Base-by-base conservation (phyloP, 2,113 vertebrate genomes). In the Monopterus albus region DNA sequence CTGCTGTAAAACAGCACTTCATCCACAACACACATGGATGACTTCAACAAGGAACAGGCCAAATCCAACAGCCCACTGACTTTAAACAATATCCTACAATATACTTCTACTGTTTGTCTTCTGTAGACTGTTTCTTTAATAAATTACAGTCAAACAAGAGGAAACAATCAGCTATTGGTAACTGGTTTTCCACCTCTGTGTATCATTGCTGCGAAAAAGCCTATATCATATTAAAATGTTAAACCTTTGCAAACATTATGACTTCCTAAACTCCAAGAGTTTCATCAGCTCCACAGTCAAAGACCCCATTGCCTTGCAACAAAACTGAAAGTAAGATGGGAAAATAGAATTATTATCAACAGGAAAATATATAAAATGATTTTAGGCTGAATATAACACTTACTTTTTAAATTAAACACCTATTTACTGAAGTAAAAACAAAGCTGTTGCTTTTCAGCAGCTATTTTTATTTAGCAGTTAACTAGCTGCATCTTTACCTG, bases 241-340 rank as follows among this genome's bases (percentile, higher is more conserved):
- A 51, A 75, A 68, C 69, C 72, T 78, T 89, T 72, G 82, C 65
- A 10, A 56, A 66, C 23, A 75, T 90, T 86, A 91, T 89, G 80
- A 91, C 78, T 79, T 91, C 81, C 82, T 84, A 70, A 79, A 86
- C 77, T 74, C 82, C 57, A 25, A 84, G 79, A 83, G 79, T 85
- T 74, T 72, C 78, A 86, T 87, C 60, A 78, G 57, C 70, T 71
- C 63, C 71, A 49, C 84, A 86, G 80, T 78, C 78, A 71, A 70
- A 87, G 71, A 81, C 51, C 45, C 64, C 69, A 62, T 61, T 70
- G 61, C 68, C 58, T 53, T 60, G 46, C 49, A 49, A 49, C 46
- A 52, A 36, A 53, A 49, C 28, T 33, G 8, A 51, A 35, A 18
- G 18, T n/a, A 47, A 31, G 56, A 3, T 43, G 3, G 38, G 39